Evolutionary conservation across 2,797 vertebrate species (phyloP).

Genomic region (Cynopterus sphinx): DNA sequence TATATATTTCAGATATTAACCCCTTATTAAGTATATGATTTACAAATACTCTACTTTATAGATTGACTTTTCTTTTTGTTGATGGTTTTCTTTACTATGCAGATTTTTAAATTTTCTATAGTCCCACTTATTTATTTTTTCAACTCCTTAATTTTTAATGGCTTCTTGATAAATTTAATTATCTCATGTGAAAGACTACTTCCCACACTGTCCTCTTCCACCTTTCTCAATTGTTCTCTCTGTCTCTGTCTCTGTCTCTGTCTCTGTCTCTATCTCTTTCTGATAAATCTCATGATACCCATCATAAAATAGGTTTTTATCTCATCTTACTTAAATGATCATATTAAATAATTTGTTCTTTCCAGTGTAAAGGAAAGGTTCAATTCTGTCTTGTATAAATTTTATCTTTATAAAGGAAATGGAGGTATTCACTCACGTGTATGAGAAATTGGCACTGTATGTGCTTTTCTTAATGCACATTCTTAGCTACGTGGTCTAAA

Average conservation of each 20-base stretch:
- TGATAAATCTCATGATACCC: background rate
- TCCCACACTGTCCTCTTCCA: background rate
- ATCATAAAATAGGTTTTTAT: background rate
- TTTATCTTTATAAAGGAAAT: constrained; percentile 31
- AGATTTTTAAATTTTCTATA: background rate
- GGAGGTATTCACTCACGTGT: background rate
- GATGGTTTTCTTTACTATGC: background rate
- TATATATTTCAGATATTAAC: background rate
- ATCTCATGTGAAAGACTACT: background rate
- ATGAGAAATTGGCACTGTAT: background rate
- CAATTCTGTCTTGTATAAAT: background rate
- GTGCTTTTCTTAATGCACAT: background rate
- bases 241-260: too few species aligned
- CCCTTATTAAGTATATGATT: background rate
- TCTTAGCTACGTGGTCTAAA: constrained; percentile 30
- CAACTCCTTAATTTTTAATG: background rate
- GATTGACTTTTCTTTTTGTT: background rate
- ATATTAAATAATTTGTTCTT: background rate
- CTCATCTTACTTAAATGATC: background rate
- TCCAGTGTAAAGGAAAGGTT: background rate
- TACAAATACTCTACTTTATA: background rate
- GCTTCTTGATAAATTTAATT: background rate
- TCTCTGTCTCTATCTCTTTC: background rate
- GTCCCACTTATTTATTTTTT: background rate
- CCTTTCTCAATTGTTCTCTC: background rate